These are phyloP conservation scores for Gibbula magus DNA, from an alignment of 2,888 invertebrate genomes.

Conservation along the genomic window DNA sequence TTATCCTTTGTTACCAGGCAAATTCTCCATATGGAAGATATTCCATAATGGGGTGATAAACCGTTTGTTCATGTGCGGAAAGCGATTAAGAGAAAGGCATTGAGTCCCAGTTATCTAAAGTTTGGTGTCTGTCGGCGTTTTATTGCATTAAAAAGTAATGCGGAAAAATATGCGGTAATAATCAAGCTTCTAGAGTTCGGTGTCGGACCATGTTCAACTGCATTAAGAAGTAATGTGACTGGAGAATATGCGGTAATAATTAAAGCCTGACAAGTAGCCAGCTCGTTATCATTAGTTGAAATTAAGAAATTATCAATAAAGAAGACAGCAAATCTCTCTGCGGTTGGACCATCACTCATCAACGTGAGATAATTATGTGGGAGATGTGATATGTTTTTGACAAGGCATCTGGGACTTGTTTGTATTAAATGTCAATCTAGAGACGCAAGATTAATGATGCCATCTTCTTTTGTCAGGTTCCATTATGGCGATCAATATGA, in stretches of 20 bases:
- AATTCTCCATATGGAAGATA: not conserved
- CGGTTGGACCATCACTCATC: not conserved
- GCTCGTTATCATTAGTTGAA: not conserved
- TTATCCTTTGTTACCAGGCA: slow-evolving; percentile 2
- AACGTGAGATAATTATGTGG: not conserved
- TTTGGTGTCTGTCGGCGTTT: not conserved
- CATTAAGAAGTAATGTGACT: not conserved
- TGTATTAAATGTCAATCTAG: too few relatives aligned
- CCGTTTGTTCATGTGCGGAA: not conserved
- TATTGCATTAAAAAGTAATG: not conserved
- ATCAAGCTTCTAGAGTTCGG: not conserved
- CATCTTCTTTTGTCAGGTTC: too few relatives aligned
- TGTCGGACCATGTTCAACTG: not conserved
- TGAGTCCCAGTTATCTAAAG: not conserved
- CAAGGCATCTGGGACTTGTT: not conserved
- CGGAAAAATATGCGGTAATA: not conserved
- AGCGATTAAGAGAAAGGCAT: not conserved
- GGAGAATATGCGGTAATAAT: not conserved
- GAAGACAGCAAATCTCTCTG: not conserved
- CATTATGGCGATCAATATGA: too few relatives aligned
- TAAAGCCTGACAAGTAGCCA: not conserved
- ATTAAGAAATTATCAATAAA: slow-evolving; percentile 19
- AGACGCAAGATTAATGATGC: too few relatives aligned
- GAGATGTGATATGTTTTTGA: slow-evolving; percentile 6
- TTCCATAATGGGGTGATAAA: not conserved